Percentiles rank a stretch among this genome's conserved stretches.
phyloP scores from a whole-genome alignment of 2,797 vertebrate genomes.

The Poecile montanus region DNA sequence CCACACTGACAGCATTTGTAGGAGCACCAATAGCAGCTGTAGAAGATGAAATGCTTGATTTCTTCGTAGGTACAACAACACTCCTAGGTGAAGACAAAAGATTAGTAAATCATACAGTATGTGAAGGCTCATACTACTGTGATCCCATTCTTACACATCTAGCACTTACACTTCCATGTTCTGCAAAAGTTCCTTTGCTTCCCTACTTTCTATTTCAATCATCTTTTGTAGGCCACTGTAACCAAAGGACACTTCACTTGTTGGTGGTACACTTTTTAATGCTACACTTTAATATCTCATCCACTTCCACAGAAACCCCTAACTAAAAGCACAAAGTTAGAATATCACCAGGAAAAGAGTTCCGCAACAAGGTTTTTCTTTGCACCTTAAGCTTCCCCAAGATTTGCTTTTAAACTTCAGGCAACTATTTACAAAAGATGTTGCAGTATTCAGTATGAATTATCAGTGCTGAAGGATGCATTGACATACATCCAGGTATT shows the following conservation, averaged over 20 bases:
- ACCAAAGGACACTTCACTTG: neutral
- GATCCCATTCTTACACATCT: neutral
- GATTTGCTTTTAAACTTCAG: neutral
- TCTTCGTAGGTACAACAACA: conserved; percentile 91
- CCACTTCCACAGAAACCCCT: neutral
- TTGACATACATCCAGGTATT: neutral
- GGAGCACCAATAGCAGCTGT: conserved; percentile 62
- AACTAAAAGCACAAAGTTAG: neutral
- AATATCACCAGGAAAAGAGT: neutral
- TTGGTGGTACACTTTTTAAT: neutral
- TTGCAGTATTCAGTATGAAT: neutral
- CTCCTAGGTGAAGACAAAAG: conserved; percentile 80
- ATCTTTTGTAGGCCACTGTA: neutral
- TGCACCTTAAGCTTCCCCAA: neutral
- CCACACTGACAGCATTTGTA: conserved; percentile 87
- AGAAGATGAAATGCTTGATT: conserved; percentile 74
- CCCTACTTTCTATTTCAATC: neutral
- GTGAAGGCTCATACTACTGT: neutral
- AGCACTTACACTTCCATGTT: neutral
- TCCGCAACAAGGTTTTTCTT: neutral
- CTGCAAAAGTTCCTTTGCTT: neutral
- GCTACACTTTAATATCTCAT: neutral
- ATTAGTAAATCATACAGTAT: neutral
- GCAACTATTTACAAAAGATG: neutral
- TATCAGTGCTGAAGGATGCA: neutral